Base-by-base conservation (phyloP, 2,797 vertebrate species). In the Varecia variegata region DNA sequence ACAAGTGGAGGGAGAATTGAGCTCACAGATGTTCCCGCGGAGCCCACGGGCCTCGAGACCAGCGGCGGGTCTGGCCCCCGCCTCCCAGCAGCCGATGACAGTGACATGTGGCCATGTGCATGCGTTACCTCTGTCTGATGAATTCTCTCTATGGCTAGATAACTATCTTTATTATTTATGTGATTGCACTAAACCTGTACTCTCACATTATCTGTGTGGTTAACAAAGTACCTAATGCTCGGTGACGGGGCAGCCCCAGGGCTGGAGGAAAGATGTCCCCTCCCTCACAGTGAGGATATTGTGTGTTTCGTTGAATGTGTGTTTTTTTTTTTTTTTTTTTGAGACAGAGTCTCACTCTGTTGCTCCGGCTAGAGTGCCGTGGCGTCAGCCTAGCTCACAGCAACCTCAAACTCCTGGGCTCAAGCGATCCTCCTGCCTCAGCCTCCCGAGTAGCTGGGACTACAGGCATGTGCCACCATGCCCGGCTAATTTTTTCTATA, bases 231-330 rank as follows among this genome's bases (percentile, higher is more conserved):
- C 21, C 35, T 0, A 2, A 8, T 6, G 6, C 7, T 11, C 62
- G 2, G 1, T 14, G 79, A n/a, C 18, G 8, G 30, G 6, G 13
- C 18, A 0, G 2, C 1, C 14, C 2, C 0, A 1, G 3, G 0
- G 56, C 18, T 18, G 54, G 38, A 27, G n/a, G 35, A 45, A 3
- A 4, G 2, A 30, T 0, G 0, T 13, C 21, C 30, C 52, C 2
- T 35, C 60, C 54, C 54, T 18, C 52, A 71, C 43, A 20, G 15
- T 2, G 43, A 25, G 32, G 20, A 17, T 3, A n/a, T 30, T 5
- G 25, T 5, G 30, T 52, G 60, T 14, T 62, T 13, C 3, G 18
- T 17, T 12, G 58, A 15, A 23, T 9, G 1, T 3, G 23, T 2
- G 7, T 3, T 67, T 58, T 52, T 1, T n/a, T n/a, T n/a, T n/a